Evolutionary conservation across 2,113 vertebrate genomes (phyloP), one percentile per base, ranked within the genome.

Genomic region (Gracilinanus agilis): DNA sequence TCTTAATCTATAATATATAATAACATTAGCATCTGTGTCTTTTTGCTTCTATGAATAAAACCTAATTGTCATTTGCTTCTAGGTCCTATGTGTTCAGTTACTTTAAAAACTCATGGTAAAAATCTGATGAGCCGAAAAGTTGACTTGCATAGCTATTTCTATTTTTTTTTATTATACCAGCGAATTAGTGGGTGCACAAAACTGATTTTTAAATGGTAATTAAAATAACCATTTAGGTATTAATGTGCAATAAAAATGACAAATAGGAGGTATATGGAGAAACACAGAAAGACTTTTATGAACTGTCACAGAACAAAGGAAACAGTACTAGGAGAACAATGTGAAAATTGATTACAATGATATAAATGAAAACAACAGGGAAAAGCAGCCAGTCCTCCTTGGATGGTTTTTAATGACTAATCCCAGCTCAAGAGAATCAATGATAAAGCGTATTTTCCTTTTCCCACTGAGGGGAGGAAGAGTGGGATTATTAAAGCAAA

Each of bases 101-200:
- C 96, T 97, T 97, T 95, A 96, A 95, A 91, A 95, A 55, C 40
- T 53, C 0, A 10, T 44, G 95, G 11, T 21, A 93, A 95, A 96
- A 96, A 49, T 75, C 92, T 89, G 53, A 89, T 96, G 3, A 56
- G 90, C 89, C 93, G 91, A 96, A 75, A 90, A 58, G 91, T 90
- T 95, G 93, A 95, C 58, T 24, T 89, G 1, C 49, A 92, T 95
- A 92, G 61, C 49, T 90, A 90, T 90, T 89, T 49, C 49, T 88
- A 83, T 88, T 89, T 89, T 53, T 92, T 90, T n/a, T 91, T 93
- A 96, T 92, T 94, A 94, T 96, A 93, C 94, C 96, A 96, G 94
- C 49, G 90, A 92, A 95, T 89, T 90, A 91, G 44, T 23, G 0
- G 53, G 24, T 94, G 55, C 40, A 49, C 55, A 90, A 75, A 95